Percentiles rank a stretch among this genome's conserved stretches.
Conservation (phyloP, 2,113 vertebrate species). For the Callospermophilus lateralis region DNA sequence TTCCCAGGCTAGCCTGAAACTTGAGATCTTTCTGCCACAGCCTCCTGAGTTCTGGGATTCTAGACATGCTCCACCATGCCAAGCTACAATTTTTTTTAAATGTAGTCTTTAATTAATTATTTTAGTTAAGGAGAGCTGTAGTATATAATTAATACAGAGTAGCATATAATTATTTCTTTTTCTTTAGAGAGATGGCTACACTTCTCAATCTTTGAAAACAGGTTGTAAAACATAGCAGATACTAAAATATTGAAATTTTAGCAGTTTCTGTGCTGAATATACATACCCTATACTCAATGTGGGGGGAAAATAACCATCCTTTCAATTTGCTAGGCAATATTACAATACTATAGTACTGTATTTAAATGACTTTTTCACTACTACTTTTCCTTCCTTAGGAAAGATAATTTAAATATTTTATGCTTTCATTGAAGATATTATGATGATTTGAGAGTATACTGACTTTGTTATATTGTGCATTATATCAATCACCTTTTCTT, state of each 20-base stretch:
- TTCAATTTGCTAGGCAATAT: rapidly evolving
- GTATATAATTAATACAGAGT: neutral
- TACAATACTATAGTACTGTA: neutral
- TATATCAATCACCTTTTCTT: no score
- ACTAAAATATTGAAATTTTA: neutral
- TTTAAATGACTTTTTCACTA: neutral
- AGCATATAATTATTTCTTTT: neutral
- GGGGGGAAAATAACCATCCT: neutral
- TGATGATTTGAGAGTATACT: neutral
- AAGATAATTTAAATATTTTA: neutral
- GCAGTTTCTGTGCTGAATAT: rapidly evolving
- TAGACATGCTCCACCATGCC: neutral
- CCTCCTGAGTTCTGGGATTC: neutral
- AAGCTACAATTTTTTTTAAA: neutral
- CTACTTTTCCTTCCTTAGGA: neutral
- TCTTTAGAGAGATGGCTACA: neutral
- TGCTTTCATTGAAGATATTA: neutral
- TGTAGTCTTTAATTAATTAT: neutral
- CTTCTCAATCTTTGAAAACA: neutral
- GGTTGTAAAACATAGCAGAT: neutral
- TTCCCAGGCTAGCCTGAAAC: neutral
- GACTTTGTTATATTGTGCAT: neutral
- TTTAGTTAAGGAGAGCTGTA: neutral
- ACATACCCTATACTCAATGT: rapidly evolving
- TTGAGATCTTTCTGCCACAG: neutral